Conservation (phyloP, 2,797 vertebrate genomes). For the Nannoperca australis region DNA sequence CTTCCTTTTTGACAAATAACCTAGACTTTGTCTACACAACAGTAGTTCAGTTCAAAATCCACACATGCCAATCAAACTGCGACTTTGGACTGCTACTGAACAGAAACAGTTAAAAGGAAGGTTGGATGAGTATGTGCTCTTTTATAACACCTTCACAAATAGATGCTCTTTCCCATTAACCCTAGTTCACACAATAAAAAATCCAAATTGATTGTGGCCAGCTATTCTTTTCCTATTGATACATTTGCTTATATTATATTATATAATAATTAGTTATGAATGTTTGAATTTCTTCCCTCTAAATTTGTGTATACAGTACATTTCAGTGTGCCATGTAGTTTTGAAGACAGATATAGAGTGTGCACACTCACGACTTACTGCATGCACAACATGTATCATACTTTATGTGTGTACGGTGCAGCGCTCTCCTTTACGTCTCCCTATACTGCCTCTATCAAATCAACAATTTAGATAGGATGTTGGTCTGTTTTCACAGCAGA, state of each 20-base stretch:
- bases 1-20: neutral
- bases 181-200: neutral
- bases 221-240: neutral
- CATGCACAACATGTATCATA: slow-evolving; percentile 38
- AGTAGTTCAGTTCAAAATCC: neutral
- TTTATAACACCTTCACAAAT: neutral
- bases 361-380: slow-evolving; percentile 13
- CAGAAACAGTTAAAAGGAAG: too few relatives aligned
- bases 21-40: neutral
- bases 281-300: neutral
- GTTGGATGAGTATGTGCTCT: neutral
- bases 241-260: too few relatives aligned
- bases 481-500: slow-evolving; percentile 86
- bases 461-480: slow-evolving; percentile 85
- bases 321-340: neutral
- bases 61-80: neutral
- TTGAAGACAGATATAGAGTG: neutral
- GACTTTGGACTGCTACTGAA: neutral
- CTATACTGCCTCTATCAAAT: slow-evolving; percentile 79
- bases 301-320: neutral
- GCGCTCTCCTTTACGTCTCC: slow-evolving; percentile 58
- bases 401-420: slow-evolving; percentile 46
- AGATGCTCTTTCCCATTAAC: neutral
- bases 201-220: neutral
- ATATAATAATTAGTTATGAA: too few relatives aligned